These are phyloP conservation scores for Agriotes lineatus DNA, from an alignment of 2,888 invertebrate genomes.

Conservation along the genomic window DNA sequence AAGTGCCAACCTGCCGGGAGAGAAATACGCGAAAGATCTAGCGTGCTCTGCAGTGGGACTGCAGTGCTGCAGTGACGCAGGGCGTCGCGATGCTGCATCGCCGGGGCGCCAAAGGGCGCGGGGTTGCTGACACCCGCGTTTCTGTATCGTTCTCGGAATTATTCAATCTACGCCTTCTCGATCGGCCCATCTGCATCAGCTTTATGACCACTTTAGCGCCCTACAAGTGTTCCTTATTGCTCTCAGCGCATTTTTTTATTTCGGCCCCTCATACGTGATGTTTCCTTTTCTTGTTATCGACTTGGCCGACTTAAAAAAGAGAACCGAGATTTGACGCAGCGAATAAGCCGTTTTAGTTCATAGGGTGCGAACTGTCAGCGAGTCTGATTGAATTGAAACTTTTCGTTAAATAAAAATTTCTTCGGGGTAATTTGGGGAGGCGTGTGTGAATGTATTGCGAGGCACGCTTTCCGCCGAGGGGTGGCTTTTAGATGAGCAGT, in stretches of 20 bases:
- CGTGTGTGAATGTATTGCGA: constrained; percentile 9
- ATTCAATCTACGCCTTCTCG: constrained; percentile 48
- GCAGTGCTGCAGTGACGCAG: constrained; percentile 42
- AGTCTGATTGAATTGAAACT: not conserved
- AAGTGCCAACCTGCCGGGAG: constrained; percentile 23
- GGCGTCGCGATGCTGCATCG: constrained; percentile 34
- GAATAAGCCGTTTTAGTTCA: constrained; percentile 61
- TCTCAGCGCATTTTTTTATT: constrained; percentile 15
- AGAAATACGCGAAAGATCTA: constrained; percentile 32
- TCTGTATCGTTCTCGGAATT: constrained; percentile 47
- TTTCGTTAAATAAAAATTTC: not conserved
- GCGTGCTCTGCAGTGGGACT: constrained; percentile 39
- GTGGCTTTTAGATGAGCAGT: constrained; percentile 9
- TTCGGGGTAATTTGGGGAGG: not conserved
- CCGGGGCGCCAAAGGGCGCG: constrained; percentile 20
- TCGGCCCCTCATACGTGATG: not conserved
- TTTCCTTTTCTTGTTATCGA: constrained; percentile 32
- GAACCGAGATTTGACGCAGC: constrained; percentile 51
- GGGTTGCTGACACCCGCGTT: constrained; percentile 46
- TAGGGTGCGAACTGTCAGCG: constrained; percentile 58
- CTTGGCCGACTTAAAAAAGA: constrained; percentile 43
- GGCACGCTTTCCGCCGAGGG: not conserved
- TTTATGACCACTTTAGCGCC: constrained; percentile 57
- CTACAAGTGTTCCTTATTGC: constrained; percentile 59
- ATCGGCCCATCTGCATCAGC: constrained; percentile 55